These are phyloP conservation scores for Pocillopora damicornis DNA, from an alignment of 64 coral and sea anemone species.

Conservation along the genomic window DNA sequence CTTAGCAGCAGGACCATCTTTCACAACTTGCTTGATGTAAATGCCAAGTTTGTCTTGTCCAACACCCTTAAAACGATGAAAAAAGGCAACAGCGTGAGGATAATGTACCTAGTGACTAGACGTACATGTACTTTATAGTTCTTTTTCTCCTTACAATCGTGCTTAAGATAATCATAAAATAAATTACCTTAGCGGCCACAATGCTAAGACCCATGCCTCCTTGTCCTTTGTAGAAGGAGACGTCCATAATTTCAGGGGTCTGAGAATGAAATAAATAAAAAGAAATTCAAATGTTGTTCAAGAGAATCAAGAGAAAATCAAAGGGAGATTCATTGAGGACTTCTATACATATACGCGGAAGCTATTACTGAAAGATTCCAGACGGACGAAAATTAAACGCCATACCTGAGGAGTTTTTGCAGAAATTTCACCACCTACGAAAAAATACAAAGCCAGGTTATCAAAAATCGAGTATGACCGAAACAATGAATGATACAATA, in stretches of 20 bases:
- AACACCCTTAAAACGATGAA: conserved; percentile 48
- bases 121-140: not conserved
- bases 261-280: not conserved
- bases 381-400: not conserved
- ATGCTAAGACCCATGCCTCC: conserved; percentile 99
- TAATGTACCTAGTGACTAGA: not conserved
- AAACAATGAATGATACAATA: not conserved
- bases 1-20: conserved; percentile 85
- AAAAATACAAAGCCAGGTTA: not conserved
- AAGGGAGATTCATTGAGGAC: not conserved
- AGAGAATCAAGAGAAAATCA: not conserved
- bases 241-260: conserved; percentile 66
- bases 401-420: conserved; percentile 6
- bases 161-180: not conserved
- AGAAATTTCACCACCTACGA: conserved; percentile 1
- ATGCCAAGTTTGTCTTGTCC: conserved; percentile 85
- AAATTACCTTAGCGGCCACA: conserved; percentile 89
- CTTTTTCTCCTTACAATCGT: not conserved
- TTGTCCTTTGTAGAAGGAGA: conserved; percentile 91
- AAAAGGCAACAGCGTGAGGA: not conserved
- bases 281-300: not conserved
- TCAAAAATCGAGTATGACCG: not conserved
- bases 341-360: not conserved
- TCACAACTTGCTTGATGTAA: conserved; percentile 95
- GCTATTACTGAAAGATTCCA: not conserved